Conservation (phyloP, 2,113 vertebrate species). For the Coptodon rendalli region DNA sequence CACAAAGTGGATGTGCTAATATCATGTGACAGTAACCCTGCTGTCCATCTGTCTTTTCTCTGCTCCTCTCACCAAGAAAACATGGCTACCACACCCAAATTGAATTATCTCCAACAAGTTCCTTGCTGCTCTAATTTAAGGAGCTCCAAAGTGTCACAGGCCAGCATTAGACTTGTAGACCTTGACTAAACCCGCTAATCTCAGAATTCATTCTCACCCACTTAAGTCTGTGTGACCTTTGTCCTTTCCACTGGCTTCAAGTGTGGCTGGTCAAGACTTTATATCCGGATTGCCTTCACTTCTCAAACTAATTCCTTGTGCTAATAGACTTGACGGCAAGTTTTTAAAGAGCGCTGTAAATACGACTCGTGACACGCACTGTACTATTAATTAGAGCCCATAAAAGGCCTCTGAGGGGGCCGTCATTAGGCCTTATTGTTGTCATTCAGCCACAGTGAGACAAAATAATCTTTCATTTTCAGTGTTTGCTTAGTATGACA, state of each 20-base stretch:
- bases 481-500: conserved; percentile 15
- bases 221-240: conserved; percentile 25
- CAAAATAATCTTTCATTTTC: not conserved
- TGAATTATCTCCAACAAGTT: not conserved
- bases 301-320: not conserved
- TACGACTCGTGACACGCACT: not conserved
- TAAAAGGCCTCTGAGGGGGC: not conserved
- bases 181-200: conserved; percentile 30
- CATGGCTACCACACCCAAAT: not conserved
- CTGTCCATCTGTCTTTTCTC: conserved; percentile 19
- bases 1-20: conserved; percentile 36
- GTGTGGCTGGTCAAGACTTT: not conserved
- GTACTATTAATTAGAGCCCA: conserved; percentile 1
- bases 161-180: not conserved
- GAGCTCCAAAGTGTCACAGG: not conserved
- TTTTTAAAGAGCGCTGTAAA: not conserved
- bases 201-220: conserved; percentile 7
- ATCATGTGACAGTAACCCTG: conserved; percentile 32
- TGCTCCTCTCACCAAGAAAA: not conserved
- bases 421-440: conserved; percentile 6
- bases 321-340: not conserved
- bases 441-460: not conserved
- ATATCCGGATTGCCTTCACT: not conserved
- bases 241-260: not conserved
- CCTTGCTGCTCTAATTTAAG: not conserved